Base-by-base conservation (phyloP, 2,797 vertebrate genomes). In the Danio aesculapii region DNA sequence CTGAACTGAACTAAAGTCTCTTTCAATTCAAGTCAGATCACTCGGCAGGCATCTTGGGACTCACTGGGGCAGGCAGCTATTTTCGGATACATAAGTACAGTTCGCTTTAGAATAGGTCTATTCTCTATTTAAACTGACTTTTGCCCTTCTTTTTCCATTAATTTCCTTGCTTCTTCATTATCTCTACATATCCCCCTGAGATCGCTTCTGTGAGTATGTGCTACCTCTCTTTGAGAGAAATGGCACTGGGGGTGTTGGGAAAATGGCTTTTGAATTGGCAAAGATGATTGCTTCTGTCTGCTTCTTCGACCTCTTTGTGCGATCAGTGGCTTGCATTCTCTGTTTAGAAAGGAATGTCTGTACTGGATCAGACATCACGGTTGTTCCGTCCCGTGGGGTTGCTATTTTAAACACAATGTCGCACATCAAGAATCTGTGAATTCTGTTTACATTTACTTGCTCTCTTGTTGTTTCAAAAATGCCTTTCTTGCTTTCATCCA, bases 221-320 rank as follows among this genome's bases (percentile, higher is more conserved):
- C 7, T n/a, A 64, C 44, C 41, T 16, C 49, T 16, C 21, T 21
- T 6, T 52, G 49, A 11, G 21, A 5, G 53, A 39, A 30, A 17
- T 19, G 6, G 16, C 30, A 17, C 21, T 53, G 47, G 12, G 3
- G 30, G 66, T 10, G 19, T 69, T 21, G 17, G 6, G 49, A 71
- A 43, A 71, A 57, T 44, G 6, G 39, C 39, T 71, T 71, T 72
- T 72, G 69, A 72, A 58, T 72, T 46, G 39, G 69, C n/a, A 17
- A 44, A 72, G 4, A 49, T 49, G 44, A 58, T 57, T 57, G 52
- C 69, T 57, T 55, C 30, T 43, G 30, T 57, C 17, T 57, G 52
- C 17, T 21, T 30, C 30, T 30, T 3, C 3, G 30, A 30, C 30
- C 30, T 49, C 17, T 11, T 53, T 70, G 49, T 70, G 49, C 4